Conservation (phyloP, 2,797 vertebrate genomes). For the Syngnathus rostellatus region DNA sequence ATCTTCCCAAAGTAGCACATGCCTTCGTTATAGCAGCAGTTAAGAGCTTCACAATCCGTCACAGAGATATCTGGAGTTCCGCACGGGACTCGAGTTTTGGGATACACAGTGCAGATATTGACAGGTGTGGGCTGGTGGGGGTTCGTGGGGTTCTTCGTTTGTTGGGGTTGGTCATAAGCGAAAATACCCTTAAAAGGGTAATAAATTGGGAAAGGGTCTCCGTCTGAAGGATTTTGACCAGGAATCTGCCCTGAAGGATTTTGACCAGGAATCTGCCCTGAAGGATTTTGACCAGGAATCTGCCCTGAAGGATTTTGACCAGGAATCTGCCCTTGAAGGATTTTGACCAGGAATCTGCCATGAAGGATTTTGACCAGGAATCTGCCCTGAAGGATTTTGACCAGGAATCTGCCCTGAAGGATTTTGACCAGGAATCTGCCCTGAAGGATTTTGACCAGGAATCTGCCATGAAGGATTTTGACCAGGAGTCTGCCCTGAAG, state of each 20-base stretch:
- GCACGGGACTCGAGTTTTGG: neutral
- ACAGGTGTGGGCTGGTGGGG: neutral
- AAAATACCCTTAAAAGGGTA: neutral
- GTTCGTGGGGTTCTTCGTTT: neutral
- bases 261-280: neutral
- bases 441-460: neutral
- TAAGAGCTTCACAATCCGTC: neutral
- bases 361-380: neutral
- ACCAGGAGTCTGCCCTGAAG: too few relatives aligned
- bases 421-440: neutral
- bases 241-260: neutral
- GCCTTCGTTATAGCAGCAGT: slow-evolving; percentile 2
- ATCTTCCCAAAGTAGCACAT: neutral
- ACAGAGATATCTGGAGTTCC: neutral
- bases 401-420: neutral
- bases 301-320: neutral
- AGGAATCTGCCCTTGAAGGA: too few relatives aligned
- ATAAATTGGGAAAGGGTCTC: neutral
- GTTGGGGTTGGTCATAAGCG: neutral
- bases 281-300: neutral
- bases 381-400: neutral
- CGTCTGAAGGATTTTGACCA: neutral
- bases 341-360: neutral
- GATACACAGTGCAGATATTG: neutral
- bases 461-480: neutral